phyloP scores from a whole-genome alignment of 2,797 vertebrate species.

The Halcyon smyrnensis region DNA sequence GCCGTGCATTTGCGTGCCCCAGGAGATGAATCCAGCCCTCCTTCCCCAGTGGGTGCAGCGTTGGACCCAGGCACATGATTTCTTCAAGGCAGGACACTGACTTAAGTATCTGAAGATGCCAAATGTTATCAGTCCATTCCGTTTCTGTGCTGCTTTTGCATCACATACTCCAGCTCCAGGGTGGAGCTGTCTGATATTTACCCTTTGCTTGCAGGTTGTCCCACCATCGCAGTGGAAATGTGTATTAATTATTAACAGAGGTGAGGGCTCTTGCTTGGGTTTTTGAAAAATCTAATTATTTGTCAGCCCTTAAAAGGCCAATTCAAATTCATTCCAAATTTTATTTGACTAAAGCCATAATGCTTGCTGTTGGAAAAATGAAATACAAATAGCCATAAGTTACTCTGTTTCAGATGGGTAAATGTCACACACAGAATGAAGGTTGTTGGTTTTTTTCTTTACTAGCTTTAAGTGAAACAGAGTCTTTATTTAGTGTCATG shows the following conservation, averaged over 20 bases:
- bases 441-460: background rate
- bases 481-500: conserved; percentile 68
- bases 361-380: conserved; percentile 5
- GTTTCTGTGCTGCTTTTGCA: background rate
- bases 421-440: conserved; percentile 12
- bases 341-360: background rate
- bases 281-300: background rate
- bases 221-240: background rate
- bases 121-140: background rate
- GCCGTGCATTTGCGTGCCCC: fast-evolving
- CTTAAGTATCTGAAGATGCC: background rate
- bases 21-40: background rate
- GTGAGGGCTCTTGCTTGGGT: background rate
- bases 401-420: conserved; percentile 1
- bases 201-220: background rate
- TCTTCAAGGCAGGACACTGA: background rate
- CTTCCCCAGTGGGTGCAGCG: background rate
- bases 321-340: conserved; percentile 13
- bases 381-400: conserved; percentile 19
- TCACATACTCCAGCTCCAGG: background rate
- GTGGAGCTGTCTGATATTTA: background rate
- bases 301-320: background rate
- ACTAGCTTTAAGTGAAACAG: conserved; percentile 50
- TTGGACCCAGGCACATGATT: background rate
- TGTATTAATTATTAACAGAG: background rate